Conservation (phyloP, 2,797 vertebrate species). For the Sebastes hopkinsi region DNA sequence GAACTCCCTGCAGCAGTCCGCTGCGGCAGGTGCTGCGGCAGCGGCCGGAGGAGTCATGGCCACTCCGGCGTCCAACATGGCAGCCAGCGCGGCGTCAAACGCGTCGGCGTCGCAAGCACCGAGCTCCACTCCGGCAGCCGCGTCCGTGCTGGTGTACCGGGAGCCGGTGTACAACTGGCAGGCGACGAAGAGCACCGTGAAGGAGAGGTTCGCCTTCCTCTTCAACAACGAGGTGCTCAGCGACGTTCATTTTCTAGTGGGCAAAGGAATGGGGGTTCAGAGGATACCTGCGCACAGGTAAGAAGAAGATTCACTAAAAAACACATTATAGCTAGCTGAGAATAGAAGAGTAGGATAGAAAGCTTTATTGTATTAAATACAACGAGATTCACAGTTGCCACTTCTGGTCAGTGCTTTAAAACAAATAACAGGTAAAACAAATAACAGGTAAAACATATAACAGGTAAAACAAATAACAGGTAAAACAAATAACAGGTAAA, state of each 20-base stretch:
- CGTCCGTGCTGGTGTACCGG: conserved; percentile 83
- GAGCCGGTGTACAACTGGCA: conserved; percentile 87
- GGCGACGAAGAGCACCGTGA: conserved; percentile 85
- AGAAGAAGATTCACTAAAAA: not conserved
- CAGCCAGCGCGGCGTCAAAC: conserved; percentile 70
- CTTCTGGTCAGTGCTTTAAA: too few relatives aligned
- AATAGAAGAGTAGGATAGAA: too few relatives aligned
- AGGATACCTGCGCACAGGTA: conserved; percentile 96
- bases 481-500: too few relatives aligned
- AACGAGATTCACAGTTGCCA: too few relatives aligned
- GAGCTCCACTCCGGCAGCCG: conserved; percentile 78
- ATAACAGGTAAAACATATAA: too few relatives aligned
- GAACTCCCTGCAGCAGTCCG: conserved; percentile 81
- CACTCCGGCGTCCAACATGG: conserved; percentile 82
- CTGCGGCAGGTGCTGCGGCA: conserved; percentile 76
- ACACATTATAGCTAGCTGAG: too few relatives aligned
- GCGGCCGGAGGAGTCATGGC: conserved; percentile 74
- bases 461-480: too few relatives aligned
- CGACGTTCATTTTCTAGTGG: conserved; percentile 97
- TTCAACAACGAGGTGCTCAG: conserved; percentile 98
- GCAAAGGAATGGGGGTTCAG: conserved; percentile 94
- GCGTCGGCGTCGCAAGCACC: conserved; percentile 62
- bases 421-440: too few relatives aligned
- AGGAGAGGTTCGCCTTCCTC: conserved; percentile 85
- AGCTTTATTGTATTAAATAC: too few relatives aligned